Conservation (phyloP, 2,113 vertebrate genomes). For the Xyliphius kryptos region DNA sequence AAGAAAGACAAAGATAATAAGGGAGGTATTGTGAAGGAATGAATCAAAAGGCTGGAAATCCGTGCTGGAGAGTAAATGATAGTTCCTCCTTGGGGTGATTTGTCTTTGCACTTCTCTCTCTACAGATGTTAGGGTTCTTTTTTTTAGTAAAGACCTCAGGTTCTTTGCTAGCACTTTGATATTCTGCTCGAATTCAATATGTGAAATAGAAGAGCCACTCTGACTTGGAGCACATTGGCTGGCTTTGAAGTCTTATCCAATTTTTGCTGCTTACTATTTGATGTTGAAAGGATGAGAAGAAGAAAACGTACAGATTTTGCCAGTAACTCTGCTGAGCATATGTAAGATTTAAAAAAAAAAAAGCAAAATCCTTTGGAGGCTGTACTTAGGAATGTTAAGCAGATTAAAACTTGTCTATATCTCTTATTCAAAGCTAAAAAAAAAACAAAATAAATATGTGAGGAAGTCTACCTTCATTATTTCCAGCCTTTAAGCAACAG, state of each 20-base stretch:
- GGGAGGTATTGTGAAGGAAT: too few relatives aligned
- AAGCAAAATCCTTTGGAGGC: slow-evolving; percentile 98
- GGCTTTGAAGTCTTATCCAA: slow-evolving; percentile 99
- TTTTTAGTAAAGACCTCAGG: slow-evolving; percentile 98
- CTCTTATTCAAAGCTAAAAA: slow-evolving; percentile 88
- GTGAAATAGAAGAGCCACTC: slow-evolving; percentile 99
- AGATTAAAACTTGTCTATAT: slow-evolving; percentile 99
- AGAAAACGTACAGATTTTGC: slow-evolving; percentile 99
- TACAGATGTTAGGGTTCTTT: slow-evolving; percentile 99
- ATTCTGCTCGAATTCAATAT: slow-evolving; percentile 99
- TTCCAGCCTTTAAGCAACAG: slow-evolving; percentile 57
- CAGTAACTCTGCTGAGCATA: slow-evolving; percentile 99
- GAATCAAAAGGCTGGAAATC: slow-evolving; percentile 99
- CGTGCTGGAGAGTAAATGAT: slow-evolving; percentile 97
- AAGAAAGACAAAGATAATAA: too few relatives aligned
- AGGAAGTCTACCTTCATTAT: slow-evolving; percentile 69
- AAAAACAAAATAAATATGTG: slow-evolving; percentile 90
- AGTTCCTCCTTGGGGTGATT: slow-evolving; percentile 96
- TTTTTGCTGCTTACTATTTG: slow-evolving; percentile 99
- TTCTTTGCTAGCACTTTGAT: slow-evolving; percentile 99
- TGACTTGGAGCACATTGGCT: slow-evolving; percentile 96
- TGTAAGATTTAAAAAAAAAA: slow-evolving; percentile 99
- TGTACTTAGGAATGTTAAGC: slow-evolving; percentile 99
- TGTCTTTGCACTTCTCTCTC: slow-evolving; percentile 97
- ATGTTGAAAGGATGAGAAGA: slow-evolving; percentile 99